These are phyloP conservation scores for Polypedilum vanderplanki DNA, from an alignment of 1,140 invertebrate species.

Conservation along the genomic window DNA sequence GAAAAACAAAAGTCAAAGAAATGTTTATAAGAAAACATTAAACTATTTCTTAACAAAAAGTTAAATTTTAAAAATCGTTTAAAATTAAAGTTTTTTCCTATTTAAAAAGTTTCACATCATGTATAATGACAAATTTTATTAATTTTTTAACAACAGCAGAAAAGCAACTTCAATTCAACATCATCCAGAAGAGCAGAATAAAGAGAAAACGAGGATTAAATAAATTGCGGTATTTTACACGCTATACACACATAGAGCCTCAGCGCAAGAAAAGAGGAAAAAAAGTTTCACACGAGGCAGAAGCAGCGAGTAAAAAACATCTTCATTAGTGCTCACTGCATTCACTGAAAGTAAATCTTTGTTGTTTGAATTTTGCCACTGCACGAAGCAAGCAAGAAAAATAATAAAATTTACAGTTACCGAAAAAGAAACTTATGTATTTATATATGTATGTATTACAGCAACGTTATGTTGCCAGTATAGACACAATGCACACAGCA, in stretches of 20 bases:
- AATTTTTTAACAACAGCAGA: not conserved
- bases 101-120: not conserved
- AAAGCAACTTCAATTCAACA: not conserved
- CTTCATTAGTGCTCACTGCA: slow-evolving; percentile 16
- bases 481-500: no score
- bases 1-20: no score
- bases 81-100: not conserved
- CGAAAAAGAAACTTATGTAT: no score
- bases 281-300: not conserved
- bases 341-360: slow-evolving; percentile 16
- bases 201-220: not conserved
- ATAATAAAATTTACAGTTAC: no score
- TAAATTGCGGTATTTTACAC: slow-evolving; percentile 6
- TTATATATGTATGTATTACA: no score
- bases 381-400: slow-evolving; percentile 3
- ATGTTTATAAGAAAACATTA: no score
- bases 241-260: no score
- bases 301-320: not conserved
- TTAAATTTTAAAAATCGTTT: no score
- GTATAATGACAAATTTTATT: not conserved
- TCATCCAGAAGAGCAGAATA: not conserved
- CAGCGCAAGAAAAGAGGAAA: no score
- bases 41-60: no score
- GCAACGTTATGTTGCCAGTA: no score
- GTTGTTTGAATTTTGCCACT: slow-evolving; percentile 11